These are phyloP conservation scores for Oryzias curvinotus DNA, from an alignment of 2,113 vertebrate genomes.

Conservation along the genomic window DNA sequence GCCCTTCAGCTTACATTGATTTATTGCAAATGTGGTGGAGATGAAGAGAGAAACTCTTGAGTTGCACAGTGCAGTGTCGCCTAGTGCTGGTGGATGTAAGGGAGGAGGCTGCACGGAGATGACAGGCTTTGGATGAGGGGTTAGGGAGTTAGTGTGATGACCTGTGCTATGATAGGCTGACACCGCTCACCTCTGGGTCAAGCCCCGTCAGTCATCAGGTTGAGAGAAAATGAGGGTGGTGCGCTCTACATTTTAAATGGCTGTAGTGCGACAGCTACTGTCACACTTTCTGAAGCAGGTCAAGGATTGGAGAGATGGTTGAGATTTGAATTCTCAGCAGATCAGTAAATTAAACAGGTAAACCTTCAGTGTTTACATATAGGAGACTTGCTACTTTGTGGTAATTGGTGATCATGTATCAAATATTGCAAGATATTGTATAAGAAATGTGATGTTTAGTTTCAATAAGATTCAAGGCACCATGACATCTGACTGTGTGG, in stretches of 20 bases:
- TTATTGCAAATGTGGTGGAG: constrained; percentile 63
- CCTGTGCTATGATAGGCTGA: constrained; percentile 50
- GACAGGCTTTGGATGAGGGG: constrained; percentile 22
- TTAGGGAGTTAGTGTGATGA: constrained; percentile 17
- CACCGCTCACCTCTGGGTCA: constrained; percentile 37
- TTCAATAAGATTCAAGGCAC: too few species aligned
- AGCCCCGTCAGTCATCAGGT: constrained; percentile 38
- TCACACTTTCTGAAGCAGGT: constrained; percentile 18
- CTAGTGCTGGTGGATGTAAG: constrained; percentile 24
- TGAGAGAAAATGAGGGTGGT: constrained; percentile 48
- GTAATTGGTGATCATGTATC: too few species aligned
- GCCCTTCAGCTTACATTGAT: constrained; percentile 67
- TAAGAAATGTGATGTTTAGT: too few species aligned
- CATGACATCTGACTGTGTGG: too few species aligned
- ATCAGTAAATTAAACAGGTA: constrained; percentile 1
- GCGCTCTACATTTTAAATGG: constrained; percentile 25
- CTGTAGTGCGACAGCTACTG: constrained; percentile 38
- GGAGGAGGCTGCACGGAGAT: constrained; percentile 20
- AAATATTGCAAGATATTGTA: too few species aligned
- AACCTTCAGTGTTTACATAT: too few species aligned
- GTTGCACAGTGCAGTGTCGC: constrained; percentile 30
- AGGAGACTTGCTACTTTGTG: too few species aligned
- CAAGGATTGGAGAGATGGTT: constrained; percentile 18
- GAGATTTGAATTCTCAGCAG: background rate
- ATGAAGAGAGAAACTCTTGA: constrained; percentile 62